A percentile compares a stretch with the other conserved stretches of the same genome.
phyloP scores from a whole-genome alignment of 2,888 invertebrate species.

The Amiota mariae region DNA sequence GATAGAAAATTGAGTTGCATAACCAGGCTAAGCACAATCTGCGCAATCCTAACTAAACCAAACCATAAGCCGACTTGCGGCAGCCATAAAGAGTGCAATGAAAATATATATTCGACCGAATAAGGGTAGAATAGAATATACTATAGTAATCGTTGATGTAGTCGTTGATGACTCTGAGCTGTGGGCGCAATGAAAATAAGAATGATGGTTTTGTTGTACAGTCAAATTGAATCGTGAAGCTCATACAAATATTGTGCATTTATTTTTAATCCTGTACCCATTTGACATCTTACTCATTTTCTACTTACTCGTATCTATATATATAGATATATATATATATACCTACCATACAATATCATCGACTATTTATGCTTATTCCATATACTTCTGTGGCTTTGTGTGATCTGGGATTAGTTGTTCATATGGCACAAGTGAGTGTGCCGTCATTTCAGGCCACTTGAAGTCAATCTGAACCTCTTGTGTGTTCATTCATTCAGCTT shows the following conservation, averaged over 20 bases:
- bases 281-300: too few relatives aligned
- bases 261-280: constrained; percentile 57
- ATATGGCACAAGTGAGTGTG: constrained; percentile 4
- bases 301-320: background rate
- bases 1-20: background rate
- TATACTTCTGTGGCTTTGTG: constrained; percentile 35
- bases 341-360: too few relatives aligned
- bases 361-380: constrained; percentile 55
- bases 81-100: background rate
- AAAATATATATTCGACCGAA: too few relatives aligned
- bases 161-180: background rate
- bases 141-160: too few relatives aligned
- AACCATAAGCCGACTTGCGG: constrained; percentile 12
- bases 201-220: background rate
- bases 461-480: too few relatives aligned
- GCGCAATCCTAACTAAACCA: constrained; percentile 21
- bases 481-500: constrained; percentile 5
- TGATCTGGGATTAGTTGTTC: constrained; percentile 8
- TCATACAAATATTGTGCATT: constrained; percentile 62
- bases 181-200: background rate
- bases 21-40: constrained; percentile 34
- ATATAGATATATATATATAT: background rate
- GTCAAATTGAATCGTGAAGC: constrained; percentile 48
- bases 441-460: background rate
- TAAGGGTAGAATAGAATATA: too few relatives aligned